These are phyloP conservation scores for Sturnus vulgaris DNA, from an alignment of 2,113 vertebrate genomes.

Conservation along the genomic window DNA sequence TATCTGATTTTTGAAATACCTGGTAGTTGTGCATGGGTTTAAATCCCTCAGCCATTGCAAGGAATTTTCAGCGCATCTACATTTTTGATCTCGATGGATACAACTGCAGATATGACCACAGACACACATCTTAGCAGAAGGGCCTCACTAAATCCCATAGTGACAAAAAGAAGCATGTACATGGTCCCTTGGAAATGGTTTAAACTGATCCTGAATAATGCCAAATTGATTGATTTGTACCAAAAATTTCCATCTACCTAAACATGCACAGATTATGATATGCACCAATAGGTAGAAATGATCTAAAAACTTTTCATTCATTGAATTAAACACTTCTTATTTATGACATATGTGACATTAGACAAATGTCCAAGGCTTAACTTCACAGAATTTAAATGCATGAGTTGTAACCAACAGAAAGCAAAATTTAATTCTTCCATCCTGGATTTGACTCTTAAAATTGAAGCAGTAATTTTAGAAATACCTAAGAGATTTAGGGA, in stretches of 20 bases:
- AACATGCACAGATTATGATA: background rate
- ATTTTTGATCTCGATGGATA: background rate
- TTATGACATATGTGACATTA: background rate
- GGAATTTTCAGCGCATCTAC: background rate
- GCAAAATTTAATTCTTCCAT: background rate
- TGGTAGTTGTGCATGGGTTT: background rate
- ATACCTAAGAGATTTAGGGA: background rate
- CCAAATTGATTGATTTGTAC: background rate
- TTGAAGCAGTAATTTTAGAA: slow-evolving; percentile 12
- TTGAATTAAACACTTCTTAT: background rate
- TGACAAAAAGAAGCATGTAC: background rate
- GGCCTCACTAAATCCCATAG: background rate
- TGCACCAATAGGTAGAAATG: background rate
- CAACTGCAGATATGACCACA: background rate
- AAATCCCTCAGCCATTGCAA: background rate
- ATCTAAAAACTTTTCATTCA: background rate
- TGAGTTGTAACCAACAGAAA: background rate
- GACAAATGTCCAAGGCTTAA: background rate
- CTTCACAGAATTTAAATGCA: background rate
- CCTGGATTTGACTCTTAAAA: background rate
- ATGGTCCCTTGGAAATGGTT: background rate
- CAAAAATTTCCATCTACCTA: background rate
- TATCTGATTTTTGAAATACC: background rate
- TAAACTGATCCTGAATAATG: background rate
- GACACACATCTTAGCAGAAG: background rate